phyloP scores from a whole-genome alignment of 2,888 invertebrate species.

The Erebia ligea region DNA sequence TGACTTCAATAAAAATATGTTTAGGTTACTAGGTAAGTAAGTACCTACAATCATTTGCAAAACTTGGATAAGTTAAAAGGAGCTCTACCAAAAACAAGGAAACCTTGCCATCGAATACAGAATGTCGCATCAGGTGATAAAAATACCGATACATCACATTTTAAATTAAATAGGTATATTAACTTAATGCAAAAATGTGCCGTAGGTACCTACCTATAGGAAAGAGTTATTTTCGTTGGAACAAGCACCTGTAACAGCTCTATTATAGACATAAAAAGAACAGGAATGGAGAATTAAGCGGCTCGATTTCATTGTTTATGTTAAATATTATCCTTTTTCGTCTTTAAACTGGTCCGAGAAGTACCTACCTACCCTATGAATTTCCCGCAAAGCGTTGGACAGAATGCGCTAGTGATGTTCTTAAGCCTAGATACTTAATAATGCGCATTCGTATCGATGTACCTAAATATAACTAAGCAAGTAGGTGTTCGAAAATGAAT shows the following conservation, averaged over 20 bases:
- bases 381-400: slow-evolving; percentile 21
- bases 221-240: slow-evolving; percentile 15
- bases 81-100: neutral
- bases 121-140: slow-evolving; percentile 1
- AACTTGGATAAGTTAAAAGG: too few species aligned
- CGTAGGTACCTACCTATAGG: neutral
- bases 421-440: neutral
- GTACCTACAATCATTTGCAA: too few species aligned
- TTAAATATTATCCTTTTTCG: slow-evolving; percentile 32
- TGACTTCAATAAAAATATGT: too few species aligned
- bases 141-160: slow-evolving; percentile 13
- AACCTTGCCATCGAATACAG: neutral
- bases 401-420: slow-evolving; percentile 21
- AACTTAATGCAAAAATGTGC: neutral
- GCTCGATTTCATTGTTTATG: slow-evolving; percentile 32
- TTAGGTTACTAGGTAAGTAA: too few species aligned
- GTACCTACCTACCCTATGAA: slow-evolving; percentile 16
- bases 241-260: slow-evolving; percentile 31
- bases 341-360: slow-evolving; percentile 19
- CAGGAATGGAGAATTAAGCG: slow-evolving; percentile 25
- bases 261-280: slow-evolving; percentile 25
- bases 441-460: neutral
- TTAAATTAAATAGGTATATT: slow-evolving; percentile 3
- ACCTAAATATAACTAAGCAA: neutral
- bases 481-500: too few species aligned